Evolutionary conservation across 2,113 vertebrate genomes (phyloP).

Genomic region (Neolamprologus longior): DNA sequence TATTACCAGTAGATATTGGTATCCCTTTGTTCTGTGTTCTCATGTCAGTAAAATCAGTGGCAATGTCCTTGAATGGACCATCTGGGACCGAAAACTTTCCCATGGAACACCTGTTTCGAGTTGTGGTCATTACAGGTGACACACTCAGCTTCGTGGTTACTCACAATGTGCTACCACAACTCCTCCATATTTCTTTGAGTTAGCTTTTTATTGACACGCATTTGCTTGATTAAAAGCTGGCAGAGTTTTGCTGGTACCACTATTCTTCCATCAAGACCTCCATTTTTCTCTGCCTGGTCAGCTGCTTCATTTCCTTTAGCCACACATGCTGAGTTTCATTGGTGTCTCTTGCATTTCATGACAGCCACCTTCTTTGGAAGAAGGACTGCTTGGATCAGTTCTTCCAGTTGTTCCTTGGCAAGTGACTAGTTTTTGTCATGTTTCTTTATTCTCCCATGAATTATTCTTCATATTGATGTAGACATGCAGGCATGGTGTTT

Average conservation of each 20-base stretch:
- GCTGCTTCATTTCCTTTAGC: not conserved
- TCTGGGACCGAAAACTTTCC: not conserved
- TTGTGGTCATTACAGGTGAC: not conserved
- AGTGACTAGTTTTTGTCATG: not conserved
- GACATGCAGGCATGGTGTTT: not conserved
- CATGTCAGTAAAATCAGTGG: not conserved
- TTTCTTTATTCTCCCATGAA: not conserved
- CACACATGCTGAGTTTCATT: not conserved
- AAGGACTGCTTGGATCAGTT: not conserved
- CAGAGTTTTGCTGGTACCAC: not conserved
- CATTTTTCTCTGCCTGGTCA: not conserved
- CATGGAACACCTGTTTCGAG: not conserved
- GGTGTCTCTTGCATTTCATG: not conserved
- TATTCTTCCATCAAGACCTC: not conserved
- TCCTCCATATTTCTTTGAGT: not conserved
- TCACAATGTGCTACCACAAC: not conserved
- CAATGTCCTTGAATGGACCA: not conserved
- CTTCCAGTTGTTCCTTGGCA: not conserved
- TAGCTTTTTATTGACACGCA: not conserved
- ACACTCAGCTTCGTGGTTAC: not conserved
- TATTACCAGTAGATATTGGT: not conserved
- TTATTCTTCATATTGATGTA: not conserved
- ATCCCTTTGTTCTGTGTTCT: not conserved
- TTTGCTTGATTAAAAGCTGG: not conserved
- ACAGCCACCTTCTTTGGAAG: not conserved